Conservation (phyloP, 1,140 invertebrate species). For the Drosophila santomea region DNA sequence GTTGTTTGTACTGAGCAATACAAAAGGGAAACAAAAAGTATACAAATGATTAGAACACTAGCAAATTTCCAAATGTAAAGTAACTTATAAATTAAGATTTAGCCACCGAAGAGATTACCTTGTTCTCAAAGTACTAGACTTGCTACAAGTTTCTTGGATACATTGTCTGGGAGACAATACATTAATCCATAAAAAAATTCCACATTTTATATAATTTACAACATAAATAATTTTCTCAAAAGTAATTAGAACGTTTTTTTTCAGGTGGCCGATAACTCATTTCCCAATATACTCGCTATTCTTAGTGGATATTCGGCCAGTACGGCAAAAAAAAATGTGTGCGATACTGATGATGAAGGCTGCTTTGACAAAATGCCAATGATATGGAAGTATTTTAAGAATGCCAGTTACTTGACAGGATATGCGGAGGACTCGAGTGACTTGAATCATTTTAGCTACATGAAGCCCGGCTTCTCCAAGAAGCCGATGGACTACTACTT, state of each 20-base stretch:
- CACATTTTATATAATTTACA: too few species aligned
- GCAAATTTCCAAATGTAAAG: background rate
- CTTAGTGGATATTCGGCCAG: conserved; percentile 87
- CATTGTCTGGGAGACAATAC: too few species aligned
- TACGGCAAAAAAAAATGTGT: conserved; percentile 84
- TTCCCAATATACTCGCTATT: conserved; percentile 92
- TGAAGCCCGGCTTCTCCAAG: conserved; percentile 90
- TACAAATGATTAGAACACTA: background rate
- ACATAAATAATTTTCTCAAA: too few species aligned
- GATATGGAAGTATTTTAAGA: conserved; percentile 91
- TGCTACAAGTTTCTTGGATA: conserved; percentile 95
- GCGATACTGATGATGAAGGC: conserved; percentile 85
- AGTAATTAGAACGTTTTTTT: too few species aligned
- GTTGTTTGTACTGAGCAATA: conserved; percentile 88
- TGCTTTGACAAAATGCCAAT: conserved; percentile 89
- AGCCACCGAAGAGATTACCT: conserved; percentile 86
- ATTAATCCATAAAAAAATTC: too few species aligned
- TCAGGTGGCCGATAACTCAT: conserved; percentile 90
- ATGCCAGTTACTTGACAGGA: conserved; percentile 90
- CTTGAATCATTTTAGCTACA: conserved; percentile 92
- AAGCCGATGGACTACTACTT: conserved; percentile 93
- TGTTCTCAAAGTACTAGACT: conserved; percentile 92
- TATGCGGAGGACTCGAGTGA: conserved; percentile 91
- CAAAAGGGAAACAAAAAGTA: background rate
- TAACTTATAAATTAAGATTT: too few species aligned